These are phyloP conservation scores for Pangasius djambal DNA, from an alignment of 2,797 vertebrate species.

Conservation along the genomic window DNA sequence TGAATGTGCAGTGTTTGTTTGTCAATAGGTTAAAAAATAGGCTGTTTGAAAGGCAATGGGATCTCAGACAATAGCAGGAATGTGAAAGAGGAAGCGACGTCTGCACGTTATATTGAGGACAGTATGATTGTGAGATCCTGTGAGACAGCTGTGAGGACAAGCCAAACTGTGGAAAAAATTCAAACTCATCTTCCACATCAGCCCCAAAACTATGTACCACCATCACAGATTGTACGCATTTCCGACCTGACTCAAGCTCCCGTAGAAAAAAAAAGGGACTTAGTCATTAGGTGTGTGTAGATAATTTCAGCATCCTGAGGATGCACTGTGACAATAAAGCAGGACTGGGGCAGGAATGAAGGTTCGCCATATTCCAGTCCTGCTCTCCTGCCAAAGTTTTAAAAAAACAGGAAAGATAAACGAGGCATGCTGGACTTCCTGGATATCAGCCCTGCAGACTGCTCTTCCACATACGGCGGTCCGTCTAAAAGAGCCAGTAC, in stretches of 20 bases:
- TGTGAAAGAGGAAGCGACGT: conserved; percentile 69
- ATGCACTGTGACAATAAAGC: conserved; percentile 39
- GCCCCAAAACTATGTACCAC: neutral
- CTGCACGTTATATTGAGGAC: conserved; percentile 51
- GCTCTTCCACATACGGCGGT: neutral
- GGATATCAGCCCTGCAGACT: conserved; percentile 17
- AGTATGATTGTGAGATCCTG: neutral
- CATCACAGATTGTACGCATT: neutral
- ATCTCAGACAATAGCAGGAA: conserved; percentile 75
- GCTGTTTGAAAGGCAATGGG: neutral
- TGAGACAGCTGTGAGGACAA: neutral
- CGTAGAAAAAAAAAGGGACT: neutral
- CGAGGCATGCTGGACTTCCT: conserved; percentile 43
- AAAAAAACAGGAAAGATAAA: conserved; percentile 4
- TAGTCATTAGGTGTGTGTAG: neutral
- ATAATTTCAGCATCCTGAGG: conserved; percentile 33
- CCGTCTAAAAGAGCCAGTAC: conserved; percentile 7
- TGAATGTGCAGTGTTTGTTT: conserved; percentile 62
- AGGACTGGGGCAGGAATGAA: conserved; percentile 16
- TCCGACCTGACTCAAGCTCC: neutral
- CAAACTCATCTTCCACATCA: neutral
- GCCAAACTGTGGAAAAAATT: neutral
- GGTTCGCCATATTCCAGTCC: neutral
- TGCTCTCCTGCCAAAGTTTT: neutral
- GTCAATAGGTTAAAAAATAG: conserved; percentile 48